Conservation (phyloP, 2,113 vertebrate genomes). For the Phaethornis superciliosus region DNA sequence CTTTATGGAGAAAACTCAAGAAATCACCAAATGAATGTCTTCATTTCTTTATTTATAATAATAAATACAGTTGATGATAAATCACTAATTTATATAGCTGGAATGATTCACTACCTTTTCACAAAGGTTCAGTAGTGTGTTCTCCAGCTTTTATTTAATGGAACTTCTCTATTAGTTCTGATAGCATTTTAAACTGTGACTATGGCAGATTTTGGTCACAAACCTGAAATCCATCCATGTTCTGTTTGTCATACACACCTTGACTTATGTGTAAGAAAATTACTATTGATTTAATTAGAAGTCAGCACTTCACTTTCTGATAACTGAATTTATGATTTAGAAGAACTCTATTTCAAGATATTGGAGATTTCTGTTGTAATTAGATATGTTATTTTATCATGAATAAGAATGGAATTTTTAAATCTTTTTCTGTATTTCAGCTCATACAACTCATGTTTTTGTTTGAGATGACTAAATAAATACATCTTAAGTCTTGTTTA, state of each 20-base stretch:
- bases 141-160: background rate
- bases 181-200: background rate
- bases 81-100: background rate
- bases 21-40: background rate
- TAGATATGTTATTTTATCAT: background rate
- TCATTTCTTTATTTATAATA: background rate
- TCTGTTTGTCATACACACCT: background rate
- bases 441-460: background rate
- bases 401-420: background rate
- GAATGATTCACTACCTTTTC: background rate
- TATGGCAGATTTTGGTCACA: background rate
- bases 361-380: background rate
- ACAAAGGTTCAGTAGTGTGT: background rate
- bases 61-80: background rate
- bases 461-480: background rate
- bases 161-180: background rate
- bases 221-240: background rate
- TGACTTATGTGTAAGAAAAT: background rate
- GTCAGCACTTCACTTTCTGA: background rate
- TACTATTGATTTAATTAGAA: background rate
- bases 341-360: background rate
- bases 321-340: background rate
- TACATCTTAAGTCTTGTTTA: background rate
- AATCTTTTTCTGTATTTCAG: background rate
- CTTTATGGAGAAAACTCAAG: background rate